Conservation (phyloP, 2,797 vertebrate species). For the Rhinophrynus dorsalis region DNA sequence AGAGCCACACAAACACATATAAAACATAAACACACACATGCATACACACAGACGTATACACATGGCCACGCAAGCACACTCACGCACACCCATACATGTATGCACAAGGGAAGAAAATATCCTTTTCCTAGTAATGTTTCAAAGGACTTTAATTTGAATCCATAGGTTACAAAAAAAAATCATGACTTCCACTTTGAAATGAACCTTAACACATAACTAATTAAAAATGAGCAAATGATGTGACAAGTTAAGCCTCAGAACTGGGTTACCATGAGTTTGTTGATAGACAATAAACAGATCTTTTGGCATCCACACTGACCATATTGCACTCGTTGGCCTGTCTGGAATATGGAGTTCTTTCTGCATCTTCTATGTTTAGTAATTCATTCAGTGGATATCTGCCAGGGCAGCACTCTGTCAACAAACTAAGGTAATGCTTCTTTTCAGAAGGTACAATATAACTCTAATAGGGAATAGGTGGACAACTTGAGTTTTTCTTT, state of each 20-base stretch:
- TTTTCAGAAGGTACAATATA: too few species aligned
- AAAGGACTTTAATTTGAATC: background rate
- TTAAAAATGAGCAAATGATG: conserved; percentile 23
- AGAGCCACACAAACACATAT: too few species aligned
- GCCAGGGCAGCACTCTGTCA: too few species aligned
- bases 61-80: background rate
- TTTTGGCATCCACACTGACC: conserved; percentile 8
- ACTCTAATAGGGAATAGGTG: too few species aligned
- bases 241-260: conserved; percentile 18
- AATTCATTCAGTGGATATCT: too few species aligned
- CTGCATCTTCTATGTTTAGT: too few species aligned
- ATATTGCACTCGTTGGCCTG: conserved; percentile 5
- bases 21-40: too few species aligned
- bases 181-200: conserved; percentile 2
- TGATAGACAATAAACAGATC: conserved; percentile 28
- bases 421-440: too few species aligned
- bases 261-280: conserved; percentile 28
- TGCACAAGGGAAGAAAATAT: background rate
- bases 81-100: too few species aligned
- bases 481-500: too few species aligned
- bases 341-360: background rate
- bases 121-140: background rate
- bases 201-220: background rate
- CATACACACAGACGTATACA: too few species aligned
- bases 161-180: background rate